These are phyloP conservation scores for Lepilemur septentrionalis DNA, from an alignment of 2,797 vertebrate species.

Conservation along the genomic window DNA sequence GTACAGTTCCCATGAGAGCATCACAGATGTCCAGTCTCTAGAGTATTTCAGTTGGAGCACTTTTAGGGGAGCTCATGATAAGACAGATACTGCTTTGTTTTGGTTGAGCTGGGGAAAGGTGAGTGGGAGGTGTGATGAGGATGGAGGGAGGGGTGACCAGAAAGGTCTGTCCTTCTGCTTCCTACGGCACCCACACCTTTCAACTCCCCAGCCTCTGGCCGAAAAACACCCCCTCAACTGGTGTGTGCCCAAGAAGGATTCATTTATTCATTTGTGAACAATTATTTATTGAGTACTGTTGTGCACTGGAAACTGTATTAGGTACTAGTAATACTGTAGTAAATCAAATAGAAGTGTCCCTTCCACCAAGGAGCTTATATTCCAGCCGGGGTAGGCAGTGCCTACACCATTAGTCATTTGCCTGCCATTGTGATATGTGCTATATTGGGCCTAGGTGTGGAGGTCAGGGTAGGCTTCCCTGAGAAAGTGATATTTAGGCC, in stretches of 20 bases:
- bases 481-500: neutral
- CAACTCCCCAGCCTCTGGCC: neutral
- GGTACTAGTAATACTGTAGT: neutral
- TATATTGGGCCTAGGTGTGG: neutral
- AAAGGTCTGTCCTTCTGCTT: neutral
- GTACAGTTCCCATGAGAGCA: neutral
- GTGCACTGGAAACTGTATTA: neutral
- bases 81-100: neutral
- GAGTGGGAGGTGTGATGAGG: neutral
- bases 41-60: neutral
- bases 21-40: neutral
- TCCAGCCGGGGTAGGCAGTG: neutral
- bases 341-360: neutral
- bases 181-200: neutral
- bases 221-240: neutral
- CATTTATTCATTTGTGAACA: neutral
- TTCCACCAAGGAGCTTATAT: neutral
- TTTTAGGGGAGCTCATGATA: neutral
- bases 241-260: neutral
- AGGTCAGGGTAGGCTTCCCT: neutral
- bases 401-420: neutral
- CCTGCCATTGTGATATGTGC: neutral
- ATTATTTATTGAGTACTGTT: neutral
- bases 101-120: neutral
- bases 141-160: neutral